Conservation (phyloP, 1,140 invertebrate genomes). For the Eurytemora carolleeae region DNA sequence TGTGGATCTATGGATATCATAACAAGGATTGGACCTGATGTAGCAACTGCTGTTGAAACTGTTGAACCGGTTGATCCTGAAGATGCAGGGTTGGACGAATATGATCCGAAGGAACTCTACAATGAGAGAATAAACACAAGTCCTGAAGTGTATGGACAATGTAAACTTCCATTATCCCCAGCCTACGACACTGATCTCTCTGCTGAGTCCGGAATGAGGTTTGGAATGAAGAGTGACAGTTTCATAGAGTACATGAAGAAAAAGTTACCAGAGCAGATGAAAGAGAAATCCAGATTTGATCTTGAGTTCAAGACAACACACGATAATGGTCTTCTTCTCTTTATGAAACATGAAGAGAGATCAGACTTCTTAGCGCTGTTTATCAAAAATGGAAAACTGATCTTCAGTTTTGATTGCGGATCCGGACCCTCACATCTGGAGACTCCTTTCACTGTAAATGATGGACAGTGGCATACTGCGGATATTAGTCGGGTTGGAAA, state of each 20-base stretch:
- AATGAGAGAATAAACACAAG: too few species aligned
- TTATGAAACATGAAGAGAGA: constrained; percentile 42
- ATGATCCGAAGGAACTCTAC: not conserved
- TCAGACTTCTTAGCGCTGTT: constrained; percentile 59
- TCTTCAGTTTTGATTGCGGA: constrained; percentile 51
- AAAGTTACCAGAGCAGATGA: constrained; percentile 24
- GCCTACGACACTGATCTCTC: constrained; percentile 24
- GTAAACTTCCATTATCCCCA: constrained; percentile 28
- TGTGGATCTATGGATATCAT: constrained; percentile 30
- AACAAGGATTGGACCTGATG: too few species aligned
- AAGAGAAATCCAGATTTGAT: constrained; percentile 47
- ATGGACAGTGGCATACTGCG: constrained; percentile 66
- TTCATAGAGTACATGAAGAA: not conserved
- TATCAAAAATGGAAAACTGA: constrained; percentile 52
- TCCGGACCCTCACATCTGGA: constrained; percentile 38
- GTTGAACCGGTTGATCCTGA: not conserved
- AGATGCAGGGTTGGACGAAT: not conserved
- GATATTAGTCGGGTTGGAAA: constrained; percentile 30
- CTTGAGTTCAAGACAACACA: constrained; percentile 58
- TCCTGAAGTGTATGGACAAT: constrained; percentile 24
- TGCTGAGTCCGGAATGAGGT: constrained; percentile 26
- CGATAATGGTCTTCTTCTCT: constrained; percentile 63
- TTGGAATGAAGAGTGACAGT: not conserved
- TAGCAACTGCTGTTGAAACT: not conserved
- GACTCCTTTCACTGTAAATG: constrained; percentile 40